Evolutionary conservation across 2,888 invertebrate genomes (phyloP), one percentile per base, ranked within the genome.

Genomic region (Lithophane ornitopus): DNA sequence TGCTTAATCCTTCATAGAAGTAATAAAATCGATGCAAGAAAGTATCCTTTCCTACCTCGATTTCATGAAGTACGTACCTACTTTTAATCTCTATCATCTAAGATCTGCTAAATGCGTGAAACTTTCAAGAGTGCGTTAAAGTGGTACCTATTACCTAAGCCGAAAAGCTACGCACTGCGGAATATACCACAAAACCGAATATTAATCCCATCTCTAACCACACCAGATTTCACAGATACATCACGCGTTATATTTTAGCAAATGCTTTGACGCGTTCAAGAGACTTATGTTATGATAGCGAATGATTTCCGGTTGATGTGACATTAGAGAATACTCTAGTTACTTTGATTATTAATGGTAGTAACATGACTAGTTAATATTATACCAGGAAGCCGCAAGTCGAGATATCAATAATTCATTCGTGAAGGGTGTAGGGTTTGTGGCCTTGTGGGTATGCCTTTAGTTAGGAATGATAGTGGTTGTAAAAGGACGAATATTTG

Each of bases 251-350:
- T 63, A 49, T 76, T 71, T 73, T 19, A 46, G 68, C 56, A 52
- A 77, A 63, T 68, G 68, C 62, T 62, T n/a, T 28, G 59, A 34
- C 54, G 68, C 41, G 72, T 69, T 78, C 80, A 74, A 11, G 12
- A 54, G 44, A n/a, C 44, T 70, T 58, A 69, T 14, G 22, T 68
- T 68, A 34, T 56, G 54, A 58, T 61, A 61, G 63, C 26, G 26
- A 46, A 74, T 67, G n/a, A 70, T 70, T 68, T 49, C 26, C 41
- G 49, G 6, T 1, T 70, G 54, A 56, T 34, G 34, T 70, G 52
- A 62, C 59, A 22, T 54, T 16, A 39, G 61, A 26, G 34, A 59
- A 66, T 62, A 72, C 49, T 28, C 19, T 26, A 58, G 7, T 16
- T 9, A 34, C 28, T 59, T 56, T 54, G 58, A 68, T 56, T 19